phyloP scores from a whole-genome alignment of 2,113 vertebrate genomes.

The Ceyx margarethae region DNA sequence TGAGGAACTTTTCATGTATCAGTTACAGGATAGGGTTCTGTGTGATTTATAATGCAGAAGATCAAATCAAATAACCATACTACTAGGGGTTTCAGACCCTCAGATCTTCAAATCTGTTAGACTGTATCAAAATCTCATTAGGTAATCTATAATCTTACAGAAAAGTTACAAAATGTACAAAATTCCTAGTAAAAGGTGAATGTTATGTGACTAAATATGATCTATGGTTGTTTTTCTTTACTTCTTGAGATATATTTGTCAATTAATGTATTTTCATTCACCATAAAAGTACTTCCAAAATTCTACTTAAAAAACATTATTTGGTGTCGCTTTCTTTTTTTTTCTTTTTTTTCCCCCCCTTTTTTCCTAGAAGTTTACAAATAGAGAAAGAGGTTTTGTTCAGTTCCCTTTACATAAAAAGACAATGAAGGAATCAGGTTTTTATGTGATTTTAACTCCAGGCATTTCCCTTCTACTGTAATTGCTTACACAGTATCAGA shows the following conservation, averaged over 20 bases:
- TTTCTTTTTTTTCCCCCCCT: background rate
- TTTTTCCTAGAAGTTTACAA: background rate
- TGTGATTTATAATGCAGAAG: background rate
- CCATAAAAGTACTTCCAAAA: background rate
- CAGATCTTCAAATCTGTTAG: background rate
- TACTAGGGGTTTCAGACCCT: background rate
- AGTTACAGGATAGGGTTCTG: background rate
- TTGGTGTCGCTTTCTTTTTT: accelerated
- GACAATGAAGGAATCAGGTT: background rate
- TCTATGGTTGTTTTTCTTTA: background rate
- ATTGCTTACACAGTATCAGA: background rate
- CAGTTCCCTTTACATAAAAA: background rate
- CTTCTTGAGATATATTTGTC: background rate
- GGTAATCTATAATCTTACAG: background rate
- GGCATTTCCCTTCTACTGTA: background rate
- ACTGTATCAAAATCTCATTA: background rate
- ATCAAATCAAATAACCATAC: background rate
- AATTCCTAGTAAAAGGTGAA: background rate
- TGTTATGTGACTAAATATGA: background rate
- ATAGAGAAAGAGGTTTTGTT: background rate
- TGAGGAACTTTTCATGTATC: background rate
- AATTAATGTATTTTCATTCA: background rate
- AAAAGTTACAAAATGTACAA: background rate
- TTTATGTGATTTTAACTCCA: background rate
- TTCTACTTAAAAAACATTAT: background rate